Percentiles rank a stretch among this genome's conserved stretches.
phyloP scores from a whole-genome alignment of 1,140 invertebrate species.

The Lethrus apterus region DNA sequence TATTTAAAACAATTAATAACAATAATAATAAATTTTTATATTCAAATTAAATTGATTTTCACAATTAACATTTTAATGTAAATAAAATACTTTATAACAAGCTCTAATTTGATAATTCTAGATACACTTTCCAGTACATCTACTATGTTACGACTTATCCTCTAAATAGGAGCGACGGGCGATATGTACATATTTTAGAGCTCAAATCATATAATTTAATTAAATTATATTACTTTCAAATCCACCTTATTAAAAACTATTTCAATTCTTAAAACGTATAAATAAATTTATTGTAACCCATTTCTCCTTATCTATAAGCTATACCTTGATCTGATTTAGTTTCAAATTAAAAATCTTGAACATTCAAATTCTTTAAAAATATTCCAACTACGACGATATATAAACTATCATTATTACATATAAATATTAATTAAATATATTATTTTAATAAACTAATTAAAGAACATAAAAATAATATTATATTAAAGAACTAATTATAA shows the following conservation, averaged over 20 bases:
- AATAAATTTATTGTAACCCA: conserved; percentile 48
- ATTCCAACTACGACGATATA: conserved; percentile 50
- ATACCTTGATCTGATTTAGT: conserved; percentile 52
- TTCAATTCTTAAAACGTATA: conserved; percentile 34
- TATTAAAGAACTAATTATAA: conserved; percentile 30
- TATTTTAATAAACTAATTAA: conserved; percentile 44
- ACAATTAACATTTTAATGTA: conserved; percentile 48
- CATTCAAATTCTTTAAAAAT: conserved; percentile 46
- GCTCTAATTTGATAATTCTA: conserved; percentile 47
- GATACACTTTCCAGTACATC: conserved; percentile 58
- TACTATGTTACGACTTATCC: conserved; percentile 70
- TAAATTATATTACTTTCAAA: conserved; percentile 47
- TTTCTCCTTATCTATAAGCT: conserved; percentile 45
- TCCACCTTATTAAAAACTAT: conserved; percentile 43
- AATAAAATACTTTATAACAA: conserved; percentile 50
- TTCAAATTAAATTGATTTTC: conserved; percentile 43
- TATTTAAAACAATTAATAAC: conserved; percentile 33
- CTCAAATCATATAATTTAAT: conserved; percentile 41
- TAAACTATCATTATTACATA: conserved; percentile 45
- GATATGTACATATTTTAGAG: conserved; percentile 55
- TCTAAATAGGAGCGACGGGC: conserved; percentile 58
- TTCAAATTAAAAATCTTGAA: conserved; percentile 42
- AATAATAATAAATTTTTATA: conserved; percentile 35
- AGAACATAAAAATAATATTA: conserved; percentile 42
- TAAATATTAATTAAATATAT: conserved; percentile 37